A percentile compares a stretch with the other conserved stretches of the same genome.
Conservation (phyloP, 2,113 vertebrate species). For the Tupaia tana region DNA sequence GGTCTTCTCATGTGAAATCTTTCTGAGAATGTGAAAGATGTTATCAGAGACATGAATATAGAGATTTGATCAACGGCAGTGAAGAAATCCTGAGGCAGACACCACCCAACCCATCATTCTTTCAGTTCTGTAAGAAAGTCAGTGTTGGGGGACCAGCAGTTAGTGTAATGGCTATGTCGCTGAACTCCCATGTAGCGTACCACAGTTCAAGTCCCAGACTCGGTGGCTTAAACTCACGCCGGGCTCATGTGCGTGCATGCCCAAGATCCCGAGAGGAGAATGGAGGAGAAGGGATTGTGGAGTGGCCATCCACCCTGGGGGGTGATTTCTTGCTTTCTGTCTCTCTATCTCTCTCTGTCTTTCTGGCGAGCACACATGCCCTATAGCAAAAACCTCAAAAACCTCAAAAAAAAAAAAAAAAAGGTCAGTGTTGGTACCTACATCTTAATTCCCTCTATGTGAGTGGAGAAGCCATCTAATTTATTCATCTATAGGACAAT, state of each 20-base stretch:
- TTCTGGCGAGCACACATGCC: too few relatives aligned
- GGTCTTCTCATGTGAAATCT: background rate
- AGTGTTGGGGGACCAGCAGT: background rate
- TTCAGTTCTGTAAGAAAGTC: background rate
- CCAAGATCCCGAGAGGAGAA: too few relatives aligned
- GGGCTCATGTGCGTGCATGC: too few relatives aligned
- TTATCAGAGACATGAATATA: background rate
- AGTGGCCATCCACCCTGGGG: too few relatives aligned
- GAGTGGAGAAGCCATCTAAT: background rate
- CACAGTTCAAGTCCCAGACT: too few relatives aligned
- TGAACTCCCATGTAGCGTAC: too few relatives aligned
- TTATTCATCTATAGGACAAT: background rate
- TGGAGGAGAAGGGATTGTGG: too few relatives aligned
- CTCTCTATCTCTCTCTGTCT: too few relatives aligned
- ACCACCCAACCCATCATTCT: background rate
- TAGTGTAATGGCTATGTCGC: too few relatives aligned
- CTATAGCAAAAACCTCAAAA: too few relatives aligned
- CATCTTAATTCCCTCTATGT: background rate
- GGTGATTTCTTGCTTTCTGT: too few relatives aligned
- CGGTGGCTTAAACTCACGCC: too few relatives aligned
- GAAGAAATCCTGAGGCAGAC: background rate
- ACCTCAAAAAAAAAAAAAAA: background rate
- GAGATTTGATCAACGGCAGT: background rate
- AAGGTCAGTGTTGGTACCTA: background rate
- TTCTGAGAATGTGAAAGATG: background rate